Conservation (phyloP, 2,113 vertebrate genomes). For the Psittacus erithacus region DNA sequence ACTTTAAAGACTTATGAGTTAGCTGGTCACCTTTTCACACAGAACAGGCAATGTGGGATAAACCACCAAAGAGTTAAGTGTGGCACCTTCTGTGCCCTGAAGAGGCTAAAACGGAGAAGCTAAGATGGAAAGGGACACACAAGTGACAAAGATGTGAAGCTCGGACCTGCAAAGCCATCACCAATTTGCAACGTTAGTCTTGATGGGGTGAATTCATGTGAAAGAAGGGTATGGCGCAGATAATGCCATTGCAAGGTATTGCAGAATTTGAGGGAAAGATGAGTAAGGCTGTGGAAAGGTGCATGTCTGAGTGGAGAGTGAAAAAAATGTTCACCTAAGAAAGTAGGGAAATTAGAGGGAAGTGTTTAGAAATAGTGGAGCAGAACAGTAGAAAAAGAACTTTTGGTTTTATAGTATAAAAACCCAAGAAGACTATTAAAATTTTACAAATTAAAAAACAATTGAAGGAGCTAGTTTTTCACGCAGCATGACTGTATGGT, state of each 20-base stretch:
- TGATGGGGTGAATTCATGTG: neutral
- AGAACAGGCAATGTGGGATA: neutral
- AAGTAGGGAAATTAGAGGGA: neutral
- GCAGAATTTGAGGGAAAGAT: neutral
- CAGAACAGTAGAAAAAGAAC: neutral
- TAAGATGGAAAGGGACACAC: neutral
- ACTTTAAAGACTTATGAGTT: accelerated
- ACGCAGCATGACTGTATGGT: accelerated
- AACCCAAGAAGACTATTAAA: neutral
- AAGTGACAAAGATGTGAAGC: neutral
- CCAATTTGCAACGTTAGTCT: neutral
- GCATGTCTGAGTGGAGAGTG: neutral
- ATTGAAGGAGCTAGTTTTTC: neutral
- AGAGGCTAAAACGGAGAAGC: neutral
- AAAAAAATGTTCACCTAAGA: neutral
- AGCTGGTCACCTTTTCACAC: neutral
- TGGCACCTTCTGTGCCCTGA: neutral
- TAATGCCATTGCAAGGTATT: neutral
- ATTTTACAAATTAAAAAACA: neutral
- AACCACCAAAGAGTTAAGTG: neutral
- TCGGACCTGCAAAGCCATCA: neutral
- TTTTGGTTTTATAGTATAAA: neutral
- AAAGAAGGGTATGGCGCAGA: accelerated
- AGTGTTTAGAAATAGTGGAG: neutral
- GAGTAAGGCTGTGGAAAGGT: neutral